A percentile compares a stretch with the other conserved stretches of the same genome.
These are phyloP conservation scores for Cydia splendana DNA, from an alignment of 1,140 invertebrate genomes.

Conservation along the genomic window DNA sequence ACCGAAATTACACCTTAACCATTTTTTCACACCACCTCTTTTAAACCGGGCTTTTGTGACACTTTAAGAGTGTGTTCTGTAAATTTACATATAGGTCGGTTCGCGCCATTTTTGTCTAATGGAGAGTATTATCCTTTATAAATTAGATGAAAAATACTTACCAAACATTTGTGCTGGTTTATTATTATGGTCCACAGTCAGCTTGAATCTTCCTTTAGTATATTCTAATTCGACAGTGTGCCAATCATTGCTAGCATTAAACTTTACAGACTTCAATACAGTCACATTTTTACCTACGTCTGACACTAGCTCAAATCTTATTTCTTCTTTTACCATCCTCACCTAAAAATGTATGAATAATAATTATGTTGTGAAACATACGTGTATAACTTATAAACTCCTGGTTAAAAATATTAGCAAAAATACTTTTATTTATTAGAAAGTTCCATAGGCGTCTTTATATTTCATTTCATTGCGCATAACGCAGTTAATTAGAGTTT, in stretches of 20 bases:
- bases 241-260: constrained; percentile 87
- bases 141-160: constrained; percentile 46
- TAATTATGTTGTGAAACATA: background rate
- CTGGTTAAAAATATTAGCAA: background rate
- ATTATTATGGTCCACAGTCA: constrained; percentile 87
- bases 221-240: constrained; percentile 89
- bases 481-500: too few species aligned
- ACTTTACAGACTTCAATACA: constrained; percentile 88
- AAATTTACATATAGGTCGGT: too few species aligned
- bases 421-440: background rate
- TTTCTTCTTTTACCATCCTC: constrained; percentile 89
- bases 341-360: constrained; percentile 78
- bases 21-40: too few species aligned
- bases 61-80: too few species aligned
- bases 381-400: background rate
- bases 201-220: constrained; percentile 85
- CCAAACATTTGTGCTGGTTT: constrained; percentile 85
- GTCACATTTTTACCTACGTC: constrained; percentile 86
- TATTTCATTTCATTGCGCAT: background rate
- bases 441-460: background rate
- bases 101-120: too few species aligned
- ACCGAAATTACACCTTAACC: background rate
- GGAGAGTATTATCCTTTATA: too few species aligned
- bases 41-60: too few species aligned
- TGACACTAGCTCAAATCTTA: constrained; percentile 89